Percentiles rank a stretch among this genome's conserved stretches.
These are phyloP conservation scores for Balearica regulorum DNA, from an alignment of 2,797 vertebrate species.

Conservation along the genomic window DNA sequence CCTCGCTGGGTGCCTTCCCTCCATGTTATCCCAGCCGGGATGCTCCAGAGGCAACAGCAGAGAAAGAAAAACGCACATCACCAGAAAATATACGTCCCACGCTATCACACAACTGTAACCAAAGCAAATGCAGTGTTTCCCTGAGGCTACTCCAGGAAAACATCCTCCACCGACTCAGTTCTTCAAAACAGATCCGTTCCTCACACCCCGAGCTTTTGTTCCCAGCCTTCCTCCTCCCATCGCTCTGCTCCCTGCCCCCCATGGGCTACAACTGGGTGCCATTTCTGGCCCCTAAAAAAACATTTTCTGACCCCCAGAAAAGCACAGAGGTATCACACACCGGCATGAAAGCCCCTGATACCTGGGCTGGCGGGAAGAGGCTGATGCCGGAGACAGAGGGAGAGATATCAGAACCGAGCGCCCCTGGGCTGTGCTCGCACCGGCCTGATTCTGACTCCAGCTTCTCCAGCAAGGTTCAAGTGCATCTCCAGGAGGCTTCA, in stretches of 20 bases:
- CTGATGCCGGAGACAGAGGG: too few relatives aligned
- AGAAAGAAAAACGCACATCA: neutral
- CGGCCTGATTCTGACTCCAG: neutral
- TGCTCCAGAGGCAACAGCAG: neutral
- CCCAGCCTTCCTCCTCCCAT: neutral
- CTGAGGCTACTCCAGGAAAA: neutral
- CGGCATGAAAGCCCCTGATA: neutral
- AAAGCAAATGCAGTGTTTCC: neutral
- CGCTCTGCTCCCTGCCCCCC: neutral
- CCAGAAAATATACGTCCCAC: neutral
- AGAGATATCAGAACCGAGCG: neutral
- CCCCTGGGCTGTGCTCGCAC: neutral
- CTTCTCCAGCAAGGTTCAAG: neutral
- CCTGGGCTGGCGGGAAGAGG: neutral
- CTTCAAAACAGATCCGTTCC: neutral
- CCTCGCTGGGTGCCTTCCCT: neutral
- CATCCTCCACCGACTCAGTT: neutral
- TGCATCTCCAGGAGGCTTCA: neutral
- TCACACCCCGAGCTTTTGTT: neutral
- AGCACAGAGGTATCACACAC: neutral
- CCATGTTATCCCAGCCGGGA: neutral
- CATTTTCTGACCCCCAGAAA: neutral
- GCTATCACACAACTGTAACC: neutral
- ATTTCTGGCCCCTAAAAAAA: neutral
- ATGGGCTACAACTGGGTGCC: accelerated